Base-by-base conservation (phyloP, 2,113 vertebrate genomes). In the Ariopsis seemanni region DNA sequence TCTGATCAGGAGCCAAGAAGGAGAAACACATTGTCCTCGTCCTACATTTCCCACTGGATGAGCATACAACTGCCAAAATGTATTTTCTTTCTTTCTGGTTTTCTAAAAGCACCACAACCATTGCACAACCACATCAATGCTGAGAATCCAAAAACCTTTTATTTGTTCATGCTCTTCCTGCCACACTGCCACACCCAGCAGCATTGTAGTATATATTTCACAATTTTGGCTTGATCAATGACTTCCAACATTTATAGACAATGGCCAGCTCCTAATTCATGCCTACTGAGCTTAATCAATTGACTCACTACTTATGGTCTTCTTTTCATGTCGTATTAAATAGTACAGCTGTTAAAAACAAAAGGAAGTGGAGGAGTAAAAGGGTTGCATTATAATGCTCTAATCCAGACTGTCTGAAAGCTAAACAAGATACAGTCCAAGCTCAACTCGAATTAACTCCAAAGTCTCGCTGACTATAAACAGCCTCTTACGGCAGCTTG, bases 101-200 rank as follows among this genome's bases (percentile, higher is more conserved):
- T 72, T 20, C 34, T 42, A 72, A 72, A 72, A 48, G 69, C 20
- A 52, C 18, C 74, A 77, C 25, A 27, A 53, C 7, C 18, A 58
- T 80, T 80, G 15, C 6, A 8, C 14, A 25, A 67, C 60, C 48
- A 55, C 82, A 55, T 71, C 18, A 52, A 63, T 63, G 5, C 10
- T 25, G 4, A 58, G 14, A 82, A 20, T 48, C 57, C 30, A 60
- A 62, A 72, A 14, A 7, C 63, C 55, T 58, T 60, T 48, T 15
- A 85, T 72, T 85, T 85, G 30, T 63, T 58, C 34, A 63, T 48
- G 25, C 34, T 60, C 25, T 71, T 71, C 52, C 30, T 62, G 50
- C 57, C 72, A 62, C 72, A 52, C 71, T 30, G 42, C 42, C 42
- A 4, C 42, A 42, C 42, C 42, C 42, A 42, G 42, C 84, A 62